Conservation (phyloP, 2,113 vertebrate genomes). For the Bufo gargarizans region DNA sequence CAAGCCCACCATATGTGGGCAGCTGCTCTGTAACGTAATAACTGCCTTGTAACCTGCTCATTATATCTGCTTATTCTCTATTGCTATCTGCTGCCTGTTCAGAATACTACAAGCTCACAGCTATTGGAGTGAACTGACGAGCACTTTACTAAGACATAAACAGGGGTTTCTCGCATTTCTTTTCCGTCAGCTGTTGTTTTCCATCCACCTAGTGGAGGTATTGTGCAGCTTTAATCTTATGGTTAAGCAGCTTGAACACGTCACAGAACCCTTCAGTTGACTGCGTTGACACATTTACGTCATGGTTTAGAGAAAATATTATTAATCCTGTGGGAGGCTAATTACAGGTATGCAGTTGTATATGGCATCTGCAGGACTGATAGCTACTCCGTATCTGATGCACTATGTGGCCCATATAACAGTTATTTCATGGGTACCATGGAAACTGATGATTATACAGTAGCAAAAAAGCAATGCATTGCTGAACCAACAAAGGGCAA, state of each 20-base stretch:
- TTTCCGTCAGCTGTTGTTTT: not conserved
- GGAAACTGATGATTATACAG: no score
- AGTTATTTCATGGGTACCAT: no score
- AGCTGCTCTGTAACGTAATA: slow-evolving; percentile 12
- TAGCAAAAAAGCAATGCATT: no score
- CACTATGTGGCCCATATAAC: no score
- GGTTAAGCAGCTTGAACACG: not conserved
- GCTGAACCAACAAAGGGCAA: no score
- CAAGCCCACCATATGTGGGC: slow-evolving; percentile 44
- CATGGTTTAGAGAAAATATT: not conserved
- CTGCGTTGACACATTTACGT: not conserved
- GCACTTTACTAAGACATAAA: not conserved
- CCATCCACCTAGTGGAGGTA: not conserved
- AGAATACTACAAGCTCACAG: slow-evolving; percentile 19
- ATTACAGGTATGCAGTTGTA: not conserved
- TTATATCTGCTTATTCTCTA: slow-evolving; percentile 6
- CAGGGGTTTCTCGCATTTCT: not conserved
- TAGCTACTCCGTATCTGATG: not conserved
- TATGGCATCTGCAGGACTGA: not conserved
- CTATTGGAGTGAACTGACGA: not conserved
- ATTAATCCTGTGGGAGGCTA: not conserved
- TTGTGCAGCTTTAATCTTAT: not conserved
- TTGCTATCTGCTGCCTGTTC: slow-evolving; percentile 14
- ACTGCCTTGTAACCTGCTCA: slow-evolving; percentile 17
- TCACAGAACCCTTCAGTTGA: not conserved